A percentile compares a stretch with the other conserved stretches of the same genome.
Evolutionary conservation across 1,140 invertebrate genomes (phyloP).

Genomic region (silkworm (Bombyx mori)): ASM3026992v2 NC_085124.1:10866501-10867000

Average conservation of each 20-base stretch:
- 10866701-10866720: conserved; percentile 27
- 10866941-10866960: not conserved
- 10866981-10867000: not conserved
- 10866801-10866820: conserved; percentile 73
- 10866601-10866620: too few relatives aligned
- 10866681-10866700: too few relatives aligned
- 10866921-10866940: conserved; percentile 13
- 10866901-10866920: conserved; percentile 54
- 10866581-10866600: too few relatives aligned
- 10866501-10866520: too few relatives aligned
- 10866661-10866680: too few relatives aligned
- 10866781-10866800: conserved; percentile 76
- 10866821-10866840: conserved; percentile 77
- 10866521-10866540: too few relatives aligned
- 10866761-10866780: conserved; percentile 43
- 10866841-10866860: conserved; percentile 75
- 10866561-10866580: too few relatives aligned
- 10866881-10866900: conserved; percentile 72
- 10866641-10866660: too few relatives aligned
- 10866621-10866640: too few relatives aligned
- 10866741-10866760: conserved; percentile 73
- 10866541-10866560: too few relatives aligned
- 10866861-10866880: conserved; percentile 76
- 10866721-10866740: conserved; percentile 76
- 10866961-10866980: not conserved